phyloP scores from a whole-genome alignment of 2,888 invertebrate species.

The Epicampocera succincta region DNA sequence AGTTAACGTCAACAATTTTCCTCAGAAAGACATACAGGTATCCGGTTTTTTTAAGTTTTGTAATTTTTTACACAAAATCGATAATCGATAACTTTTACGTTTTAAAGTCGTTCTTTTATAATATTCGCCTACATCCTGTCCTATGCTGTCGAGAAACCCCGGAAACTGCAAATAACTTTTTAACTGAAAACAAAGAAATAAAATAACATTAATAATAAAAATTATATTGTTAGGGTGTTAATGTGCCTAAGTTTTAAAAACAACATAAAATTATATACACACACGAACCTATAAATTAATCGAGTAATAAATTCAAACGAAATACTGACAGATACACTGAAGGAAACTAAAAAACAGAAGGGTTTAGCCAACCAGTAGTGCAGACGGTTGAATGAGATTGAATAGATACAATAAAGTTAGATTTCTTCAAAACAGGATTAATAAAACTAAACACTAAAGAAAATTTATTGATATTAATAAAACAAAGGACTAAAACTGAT shows the following conservation, averaged over 20 bases:
- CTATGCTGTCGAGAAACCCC: neutral
- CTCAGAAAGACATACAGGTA: too few species aligned
- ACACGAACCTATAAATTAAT: conserved; percentile 47
- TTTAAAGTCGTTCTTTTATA: neutral
- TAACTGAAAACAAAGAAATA: neutral
- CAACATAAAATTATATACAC: conserved; percentile 64
- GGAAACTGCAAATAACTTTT: neutral
- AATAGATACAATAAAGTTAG: conserved; percentile 40
- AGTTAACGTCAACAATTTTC: too few species aligned
- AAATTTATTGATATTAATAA: conserved; percentile 6
- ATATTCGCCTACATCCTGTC: too few species aligned
- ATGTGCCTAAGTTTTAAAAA: conserved; percentile 70
- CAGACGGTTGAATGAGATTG: conserved; percentile 16
- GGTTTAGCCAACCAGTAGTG: conserved; percentile 9
- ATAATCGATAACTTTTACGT: too few species aligned
- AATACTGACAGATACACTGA: conserved; percentile 33
- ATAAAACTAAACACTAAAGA: conserved; percentile 3
- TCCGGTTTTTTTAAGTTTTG: too few species aligned
- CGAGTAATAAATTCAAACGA: conserved; percentile 17
- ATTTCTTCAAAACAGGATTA: neutral
- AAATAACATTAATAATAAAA: conserved; percentile 47
- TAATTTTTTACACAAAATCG: too few species aligned
- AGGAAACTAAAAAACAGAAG: conserved; percentile 8
- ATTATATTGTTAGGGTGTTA: conserved; percentile 69
- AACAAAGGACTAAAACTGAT: neutral